Conservation (phyloP, 2,113 vertebrate genomes). For the Otus sunia region DNA sequence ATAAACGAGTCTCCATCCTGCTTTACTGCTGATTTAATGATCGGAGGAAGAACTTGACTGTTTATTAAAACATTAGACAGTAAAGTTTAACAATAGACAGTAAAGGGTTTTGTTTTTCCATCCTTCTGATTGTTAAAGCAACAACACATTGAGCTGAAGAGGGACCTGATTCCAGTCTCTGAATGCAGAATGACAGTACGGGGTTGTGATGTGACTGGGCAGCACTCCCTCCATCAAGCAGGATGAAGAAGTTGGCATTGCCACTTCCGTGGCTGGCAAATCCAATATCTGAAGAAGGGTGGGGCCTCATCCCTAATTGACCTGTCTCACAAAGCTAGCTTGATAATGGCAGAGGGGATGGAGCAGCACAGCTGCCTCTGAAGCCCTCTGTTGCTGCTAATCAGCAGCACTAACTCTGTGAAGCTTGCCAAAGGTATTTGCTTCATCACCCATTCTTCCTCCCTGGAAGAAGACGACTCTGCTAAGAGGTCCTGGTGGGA, state of each 20-base stretch:
- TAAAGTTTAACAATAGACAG: slow-evolving; percentile 51
- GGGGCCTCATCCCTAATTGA: neutral
- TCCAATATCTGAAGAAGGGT: neutral
- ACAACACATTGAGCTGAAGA: neutral
- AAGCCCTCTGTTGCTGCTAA: neutral
- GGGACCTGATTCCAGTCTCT: neutral
- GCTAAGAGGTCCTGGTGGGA: neutral
- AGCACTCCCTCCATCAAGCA: neutral
- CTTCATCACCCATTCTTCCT: neutral
- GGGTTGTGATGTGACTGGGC: neutral
- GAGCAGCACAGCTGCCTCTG: neutral
- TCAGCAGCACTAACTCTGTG: neutral
- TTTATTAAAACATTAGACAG: slow-evolving; percentile 66
- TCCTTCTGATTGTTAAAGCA: slow-evolving; percentile 35
- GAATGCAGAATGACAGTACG: neutral
- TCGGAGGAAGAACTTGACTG: slow-evolving; percentile 21
- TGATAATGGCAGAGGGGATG: neutral
- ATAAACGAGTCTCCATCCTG: slow-evolving; percentile 15
- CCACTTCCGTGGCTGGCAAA: neutral
- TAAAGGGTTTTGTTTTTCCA: slow-evolving; percentile 50
- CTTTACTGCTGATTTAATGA: slow-evolving; percentile 56
- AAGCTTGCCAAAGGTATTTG: neutral
- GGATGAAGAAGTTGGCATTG: neutral
- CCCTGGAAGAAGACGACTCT: neutral
- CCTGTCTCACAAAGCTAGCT: neutral